A percentile compares a stretch with the other conserved stretches of the same genome.
These are phyloP conservation scores for Hoplias malabaricus DNA, from an alignment of 2,113 vertebrate species.

Conservation along the genomic window DNA sequence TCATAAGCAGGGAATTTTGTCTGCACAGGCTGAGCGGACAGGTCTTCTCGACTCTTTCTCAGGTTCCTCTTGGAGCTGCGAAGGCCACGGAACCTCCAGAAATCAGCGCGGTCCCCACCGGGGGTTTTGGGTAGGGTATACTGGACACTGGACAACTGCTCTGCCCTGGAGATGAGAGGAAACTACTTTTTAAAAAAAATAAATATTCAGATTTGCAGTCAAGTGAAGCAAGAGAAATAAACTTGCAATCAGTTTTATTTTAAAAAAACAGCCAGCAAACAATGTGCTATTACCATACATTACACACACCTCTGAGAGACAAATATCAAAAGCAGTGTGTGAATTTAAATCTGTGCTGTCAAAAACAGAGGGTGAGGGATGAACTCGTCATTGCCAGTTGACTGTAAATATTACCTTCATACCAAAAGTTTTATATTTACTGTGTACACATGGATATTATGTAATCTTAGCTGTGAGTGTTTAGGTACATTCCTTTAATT, in stretches of 20 bases:
- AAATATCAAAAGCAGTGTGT: not conserved
- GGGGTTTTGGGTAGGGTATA: conserved; percentile 97
- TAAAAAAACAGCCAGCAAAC: not conserved
- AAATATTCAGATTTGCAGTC: not conserved
- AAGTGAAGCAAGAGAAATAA: not conserved
- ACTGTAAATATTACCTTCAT: not conserved
- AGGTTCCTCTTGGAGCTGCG: conserved; percentile 97
- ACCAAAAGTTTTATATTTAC: not conserved
- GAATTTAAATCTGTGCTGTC: not conserved
- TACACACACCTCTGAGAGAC: not conserved
- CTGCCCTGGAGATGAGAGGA: conserved; percentile 77
- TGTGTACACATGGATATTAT: no score
- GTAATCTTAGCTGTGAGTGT: no score
- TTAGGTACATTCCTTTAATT: no score
- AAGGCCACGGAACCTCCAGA: conserved; percentile 95
- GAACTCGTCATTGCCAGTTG: no score
- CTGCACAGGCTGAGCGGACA: conserved; percentile 96
- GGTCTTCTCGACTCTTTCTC: conserved; percentile 94
- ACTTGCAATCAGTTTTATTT: not conserved
- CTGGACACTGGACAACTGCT: conserved; percentile 96
- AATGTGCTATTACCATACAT: not conserved
- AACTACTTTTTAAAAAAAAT: not conserved
- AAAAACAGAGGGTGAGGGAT: not conserved
- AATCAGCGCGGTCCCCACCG: conserved; percentile 93
- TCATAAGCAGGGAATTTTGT: conserved; percentile 98